A percentile compares a stretch with the other conserved stretches of the same genome.
phyloP scores from a whole-genome alignment of 2,888 invertebrate species.

The Morpho deidamia region DNA sequence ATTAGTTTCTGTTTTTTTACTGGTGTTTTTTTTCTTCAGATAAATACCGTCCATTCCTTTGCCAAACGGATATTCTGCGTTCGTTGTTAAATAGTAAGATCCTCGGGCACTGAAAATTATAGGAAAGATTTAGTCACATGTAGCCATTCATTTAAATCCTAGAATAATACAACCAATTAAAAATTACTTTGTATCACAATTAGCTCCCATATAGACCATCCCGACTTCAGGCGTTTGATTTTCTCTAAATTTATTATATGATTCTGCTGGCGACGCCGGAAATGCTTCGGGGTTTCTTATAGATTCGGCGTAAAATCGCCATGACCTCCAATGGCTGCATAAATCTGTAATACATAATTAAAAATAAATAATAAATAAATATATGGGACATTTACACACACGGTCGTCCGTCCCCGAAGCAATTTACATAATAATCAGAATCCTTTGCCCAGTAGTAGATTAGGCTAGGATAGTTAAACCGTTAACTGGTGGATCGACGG shows the following conservation, averaged over 20 bases:
- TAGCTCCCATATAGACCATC: constrained; percentile 67
- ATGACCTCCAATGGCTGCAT: constrained; percentile 80
- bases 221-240: constrained; percentile 61
- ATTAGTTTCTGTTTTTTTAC: constrained; percentile 20
- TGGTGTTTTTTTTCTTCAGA: constrained; percentile 49
- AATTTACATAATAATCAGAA: too few species aligned
- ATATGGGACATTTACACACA: too few species aligned
- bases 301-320: constrained; percentile 81
- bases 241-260: constrained; percentile 77
- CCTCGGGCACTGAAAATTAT: constrained; percentile 60
- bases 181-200: constrained; percentile 59
- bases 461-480: too few species aligned
- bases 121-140: background rate
- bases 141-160: background rate
- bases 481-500: too few species aligned
- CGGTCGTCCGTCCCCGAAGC: too few species aligned
- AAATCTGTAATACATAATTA: constrained; percentile 51
- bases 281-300: constrained; percentile 69
- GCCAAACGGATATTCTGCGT: constrained; percentile 60
- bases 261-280: constrained; percentile 74
- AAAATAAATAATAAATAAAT: too few species aligned
- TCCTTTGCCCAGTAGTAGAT: too few species aligned
- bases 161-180: background rate
- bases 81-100: constrained; percentile 66
- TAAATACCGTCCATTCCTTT: constrained; percentile 66